phyloP scores from a whole-genome alignment of 2,888 invertebrate species.

The Scaeva pyrastri region DNA sequence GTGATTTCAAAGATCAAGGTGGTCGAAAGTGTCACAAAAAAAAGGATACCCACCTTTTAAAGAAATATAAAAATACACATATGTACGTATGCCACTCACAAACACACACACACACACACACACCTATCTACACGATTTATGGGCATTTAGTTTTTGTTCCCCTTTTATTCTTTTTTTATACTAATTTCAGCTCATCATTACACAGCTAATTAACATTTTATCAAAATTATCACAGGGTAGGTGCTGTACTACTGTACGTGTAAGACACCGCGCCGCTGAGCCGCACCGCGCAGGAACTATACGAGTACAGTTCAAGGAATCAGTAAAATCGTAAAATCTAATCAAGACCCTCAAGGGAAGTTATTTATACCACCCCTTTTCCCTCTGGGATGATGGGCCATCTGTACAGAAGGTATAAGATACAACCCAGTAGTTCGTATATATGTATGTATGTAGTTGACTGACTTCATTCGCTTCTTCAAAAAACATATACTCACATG shows the following conservation, averaged over 20 bases:
- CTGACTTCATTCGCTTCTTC: neutral
- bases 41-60: slow-evolving; percentile 17
- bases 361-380: slow-evolving; percentile 51
- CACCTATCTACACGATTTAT: slow-evolving; percentile 41
- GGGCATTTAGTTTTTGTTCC: slow-evolving; percentile 17
- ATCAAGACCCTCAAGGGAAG: slow-evolving; percentile 48
- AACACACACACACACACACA: slow-evolving; percentile 33
- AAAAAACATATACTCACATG: slow-evolving; percentile 23
- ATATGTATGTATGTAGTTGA: slow-evolving; percentile 7
- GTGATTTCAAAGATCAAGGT: slow-evolving; percentile 63
- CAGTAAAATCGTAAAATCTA: slow-evolving; percentile 71
- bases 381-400: slow-evolving; percentile 42
- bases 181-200: slow-evolving; percentile 67
- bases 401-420: neutral
- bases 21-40: slow-evolving; percentile 40
- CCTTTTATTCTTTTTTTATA: slow-evolving; percentile 19
- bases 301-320: slow-evolving; percentile 53
- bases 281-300: slow-evolving; percentile 7
- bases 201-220: slow-evolving; percentile 75
- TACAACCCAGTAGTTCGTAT: neutral
- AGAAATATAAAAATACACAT: slow-evolving; percentile 9
- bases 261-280: neutral
- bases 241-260: neutral
- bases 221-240: slow-evolving; percentile 42
- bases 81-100: neutral